Evolutionary conservation across 1,140 invertebrate species (phyloP), one percentile per base, ranked within the genome.

Genomic region (Epicauta chinensis): DNA sequence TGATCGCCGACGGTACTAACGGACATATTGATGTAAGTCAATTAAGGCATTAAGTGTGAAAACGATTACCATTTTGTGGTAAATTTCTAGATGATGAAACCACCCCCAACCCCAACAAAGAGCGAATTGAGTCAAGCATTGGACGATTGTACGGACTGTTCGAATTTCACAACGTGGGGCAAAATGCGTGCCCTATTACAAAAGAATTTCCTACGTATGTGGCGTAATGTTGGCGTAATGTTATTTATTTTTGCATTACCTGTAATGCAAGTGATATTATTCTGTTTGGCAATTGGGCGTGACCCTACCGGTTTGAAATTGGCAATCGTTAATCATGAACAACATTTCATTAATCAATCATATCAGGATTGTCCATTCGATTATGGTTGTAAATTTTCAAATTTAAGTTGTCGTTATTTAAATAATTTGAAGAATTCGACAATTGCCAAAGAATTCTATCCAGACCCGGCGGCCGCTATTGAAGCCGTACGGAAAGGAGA

Each of bases 211-310:
- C 78, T 92, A 47, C 81, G 88, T 71, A 85, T 96, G 77, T 89
- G 89, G 77, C 80, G 93, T 65, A 96, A 97, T 71, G 84, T 91
- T 48, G 89, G 88, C 5, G 80, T 93, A 32, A 84, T 95, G 77
- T 67, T 88, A 16, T 97, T 97, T 71, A 90, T 97, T 61, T 87
- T 97, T 53, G 85, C 89, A 16, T 74, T 98, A 39, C 94, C 94
- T 0, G 83, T 93, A 1, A 83, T 91, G 45, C 92, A 98, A 78
- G 93, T 96, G 53, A 79, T 95, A 16, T 75, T 98, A 4, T 98
- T 97, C 75, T 97, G 94, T 72, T 67, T 95, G 39, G 91, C 93
- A 15, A 94, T 98, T 56, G 94, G 94, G 11, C 84, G 88, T 55
- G 89, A 94, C 65, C 93, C 94, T 0, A 79, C 81, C 32, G 84